Percentiles rank a stretch among this genome's conserved stretches.
These are phyloP conservation scores for Lethenteron camtschaticum DNA, from an alignment of 2,113 vertebrate genomes.

Conservation along the genomic window DNA sequence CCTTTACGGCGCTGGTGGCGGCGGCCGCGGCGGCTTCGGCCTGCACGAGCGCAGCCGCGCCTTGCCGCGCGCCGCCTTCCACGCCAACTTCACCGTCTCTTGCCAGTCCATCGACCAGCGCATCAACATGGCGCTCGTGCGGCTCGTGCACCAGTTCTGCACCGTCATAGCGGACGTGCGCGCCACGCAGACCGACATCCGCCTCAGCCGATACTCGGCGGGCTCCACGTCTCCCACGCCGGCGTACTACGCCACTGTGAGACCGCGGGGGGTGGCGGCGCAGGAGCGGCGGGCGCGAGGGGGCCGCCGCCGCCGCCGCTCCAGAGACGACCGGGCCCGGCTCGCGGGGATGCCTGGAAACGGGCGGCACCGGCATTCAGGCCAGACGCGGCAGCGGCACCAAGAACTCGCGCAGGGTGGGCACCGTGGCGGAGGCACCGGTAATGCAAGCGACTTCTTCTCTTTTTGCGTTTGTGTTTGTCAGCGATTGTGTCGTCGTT, in stretches of 20 bases:
- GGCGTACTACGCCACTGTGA: constrained; percentile 45
- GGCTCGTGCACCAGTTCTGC: constrained; percentile 94
- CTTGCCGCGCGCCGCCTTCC: constrained; percentile 73
- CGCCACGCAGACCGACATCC: constrained; percentile 91
- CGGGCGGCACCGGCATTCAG: constrained; percentile 44
- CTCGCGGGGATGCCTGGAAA: constrained; percentile 73
- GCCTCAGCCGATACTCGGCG: constrained; percentile 82
- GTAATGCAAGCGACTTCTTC: too few species aligned
- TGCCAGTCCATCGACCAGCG: constrained; percentile 95
- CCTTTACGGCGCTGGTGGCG: neutral
- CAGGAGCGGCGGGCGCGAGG: too few species aligned
- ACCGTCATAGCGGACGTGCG: constrained; percentile 97
- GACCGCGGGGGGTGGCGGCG: too few species aligned
- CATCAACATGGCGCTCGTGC: constrained; percentile 88
- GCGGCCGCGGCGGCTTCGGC: neutral
- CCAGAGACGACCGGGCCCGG: constrained; percentile 82
- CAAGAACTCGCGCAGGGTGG: constrained; percentile 18
- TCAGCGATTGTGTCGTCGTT: too few species aligned
- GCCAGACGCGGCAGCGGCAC: constrained; percentile 32
- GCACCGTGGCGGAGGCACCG: too few species aligned
- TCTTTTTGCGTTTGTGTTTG: too few species aligned
- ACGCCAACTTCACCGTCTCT: constrained; percentile 82
- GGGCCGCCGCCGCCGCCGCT: constrained; percentile 38
- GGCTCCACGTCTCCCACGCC: constrained; percentile 82
- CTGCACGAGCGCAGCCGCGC: constrained; percentile 4